Evolutionary conservation across 2,888 invertebrate genomes (phyloP).

Genomic region (Patella pellucida): DNA sequence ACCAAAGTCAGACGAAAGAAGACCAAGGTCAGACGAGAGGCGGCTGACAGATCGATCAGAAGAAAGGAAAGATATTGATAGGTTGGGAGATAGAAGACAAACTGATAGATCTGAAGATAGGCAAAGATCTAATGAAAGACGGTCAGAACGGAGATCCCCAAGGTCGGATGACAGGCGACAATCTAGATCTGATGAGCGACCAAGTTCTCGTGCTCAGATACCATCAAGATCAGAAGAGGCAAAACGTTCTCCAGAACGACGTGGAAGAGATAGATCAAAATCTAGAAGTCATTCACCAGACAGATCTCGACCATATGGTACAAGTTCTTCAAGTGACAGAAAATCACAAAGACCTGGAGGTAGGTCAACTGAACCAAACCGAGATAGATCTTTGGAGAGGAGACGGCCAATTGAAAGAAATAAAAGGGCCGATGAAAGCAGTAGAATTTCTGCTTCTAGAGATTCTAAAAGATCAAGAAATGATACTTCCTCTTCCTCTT

Average conservation of each 20-base stretch:
- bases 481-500: neutral
- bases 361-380: no score
- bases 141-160: neutral
- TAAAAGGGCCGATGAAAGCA: neutral
- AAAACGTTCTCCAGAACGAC: conserved; percentile 17
- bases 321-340: conserved; percentile 6
- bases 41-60: conserved; percentile 21
- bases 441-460: neutral
- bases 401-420: no score
- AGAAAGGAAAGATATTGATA: neutral
- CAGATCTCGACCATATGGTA: conserved; percentile 1
- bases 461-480: neutral
- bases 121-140: conserved; percentile 17
- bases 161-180: conserved; percentile 3
- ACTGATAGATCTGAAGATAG: conserved; percentile 15
- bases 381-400: no score
- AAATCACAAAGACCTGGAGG: neutral
- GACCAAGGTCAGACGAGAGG: conserved; percentile 14
- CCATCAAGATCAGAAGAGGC: no score
- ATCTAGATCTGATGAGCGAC: conserved; percentile 6
- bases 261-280: conserved; percentile 8
- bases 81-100: conserved; percentile 5
- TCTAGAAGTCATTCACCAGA: neutral
- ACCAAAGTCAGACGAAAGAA: conserved; percentile 17
- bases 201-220: no score